Base-by-base conservation (phyloP, 2,113 vertebrate genomes). In the Phylloscopus whistleri region DNA sequence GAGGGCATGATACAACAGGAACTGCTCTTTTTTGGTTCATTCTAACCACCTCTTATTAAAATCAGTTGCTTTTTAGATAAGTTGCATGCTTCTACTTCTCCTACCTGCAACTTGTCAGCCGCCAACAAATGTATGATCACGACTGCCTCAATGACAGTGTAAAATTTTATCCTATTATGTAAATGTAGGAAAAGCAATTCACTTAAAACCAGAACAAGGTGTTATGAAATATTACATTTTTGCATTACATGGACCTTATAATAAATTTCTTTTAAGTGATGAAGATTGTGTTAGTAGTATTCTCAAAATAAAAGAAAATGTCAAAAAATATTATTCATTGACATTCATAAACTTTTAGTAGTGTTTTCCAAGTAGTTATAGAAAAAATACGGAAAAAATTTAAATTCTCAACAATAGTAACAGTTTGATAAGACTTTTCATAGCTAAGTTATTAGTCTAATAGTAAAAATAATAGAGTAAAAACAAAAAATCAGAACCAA, bases 101-200 rank as follows among this genome's bases (percentile, higher is more conserved):
- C 22, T 13, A 62, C 10, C 62, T 55, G 16, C 48, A 53, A 30
- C 23, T 46, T 39, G 16, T 48, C 23, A 53, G 16, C 23, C 48
- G 19, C 39, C n/a, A 70, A 39, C 15, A 69, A 60, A 39, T 0
- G 0, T 28, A 52, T 23, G 11, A 53, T 28, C 48, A 69, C 0
- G 1, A 60, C 39, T 69, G 16, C 19, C 64, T 78, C 33, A 62
- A 8, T 28, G 64, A 16, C n/a, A 78, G 19, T 24, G 28, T 55
- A 48, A 70, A n/a, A 53, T 48, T 53, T 62, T 48, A 70, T 70
- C n/a, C 13, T 62, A 28, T 39, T 33, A 13, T 16, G 16, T 62
- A 62, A 78, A 62, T 27, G 46, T 3, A 48, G 28, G 4, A 62
- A 62, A 30, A 87, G 4, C 12, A 78, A 62, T 46, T 78, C 3